phyloP scores from a whole-genome alignment of 2,797 vertebrate species.

The Girardinus metallicus region DNA sequence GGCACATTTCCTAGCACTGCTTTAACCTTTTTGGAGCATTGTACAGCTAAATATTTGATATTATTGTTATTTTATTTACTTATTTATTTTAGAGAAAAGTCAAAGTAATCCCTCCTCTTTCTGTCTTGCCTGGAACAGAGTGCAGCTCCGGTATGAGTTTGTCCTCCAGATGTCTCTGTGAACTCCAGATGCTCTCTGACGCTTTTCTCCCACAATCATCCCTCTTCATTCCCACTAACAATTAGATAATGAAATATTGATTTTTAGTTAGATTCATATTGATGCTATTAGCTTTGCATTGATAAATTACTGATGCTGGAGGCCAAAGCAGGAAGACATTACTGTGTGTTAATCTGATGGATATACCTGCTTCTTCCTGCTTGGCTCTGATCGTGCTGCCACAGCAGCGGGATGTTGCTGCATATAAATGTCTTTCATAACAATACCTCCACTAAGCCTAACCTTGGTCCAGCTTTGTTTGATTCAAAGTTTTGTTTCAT shows the following conservation, averaged over 20 bases:
- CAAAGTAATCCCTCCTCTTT: conserved; percentile 31
- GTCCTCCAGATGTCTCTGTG: conserved; percentile 94
- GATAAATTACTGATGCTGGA: conserved; percentile 93
- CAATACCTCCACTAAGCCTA: conserved; percentile 32
- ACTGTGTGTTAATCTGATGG: conserved; percentile 98
- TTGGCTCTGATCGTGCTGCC: conserved; percentile 56
- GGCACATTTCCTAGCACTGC: conserved; percentile 31
- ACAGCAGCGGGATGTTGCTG: conserved; percentile 32
- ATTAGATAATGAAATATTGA: conserved; percentile 99
- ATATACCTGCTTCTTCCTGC: conserved; percentile 86
- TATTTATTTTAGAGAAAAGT: conserved; percentile 36
- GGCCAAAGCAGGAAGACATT: conserved; percentile 75
- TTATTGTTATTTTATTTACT: conserved; percentile 45
- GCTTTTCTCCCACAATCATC: conserved; percentile 89
- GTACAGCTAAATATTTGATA: conserved; percentile 50
- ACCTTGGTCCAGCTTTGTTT: not conserved
- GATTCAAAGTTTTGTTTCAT: not conserved
- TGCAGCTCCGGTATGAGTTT: conserved; percentile 75
- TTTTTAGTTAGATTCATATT: conserved; percentile 99
- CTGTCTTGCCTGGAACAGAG: conserved; percentile 34
- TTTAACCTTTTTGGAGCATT: conserved; percentile 33
- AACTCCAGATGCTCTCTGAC: conserved; percentile 98
- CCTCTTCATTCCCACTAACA: conserved; percentile 99
- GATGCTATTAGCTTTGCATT: conserved; percentile 99
- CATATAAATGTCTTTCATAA: conserved; percentile 55